These are phyloP conservation scores for Pagrus major DNA, from an alignment of 2,113 vertebrate species.

Conservation along the genomic window DNA sequence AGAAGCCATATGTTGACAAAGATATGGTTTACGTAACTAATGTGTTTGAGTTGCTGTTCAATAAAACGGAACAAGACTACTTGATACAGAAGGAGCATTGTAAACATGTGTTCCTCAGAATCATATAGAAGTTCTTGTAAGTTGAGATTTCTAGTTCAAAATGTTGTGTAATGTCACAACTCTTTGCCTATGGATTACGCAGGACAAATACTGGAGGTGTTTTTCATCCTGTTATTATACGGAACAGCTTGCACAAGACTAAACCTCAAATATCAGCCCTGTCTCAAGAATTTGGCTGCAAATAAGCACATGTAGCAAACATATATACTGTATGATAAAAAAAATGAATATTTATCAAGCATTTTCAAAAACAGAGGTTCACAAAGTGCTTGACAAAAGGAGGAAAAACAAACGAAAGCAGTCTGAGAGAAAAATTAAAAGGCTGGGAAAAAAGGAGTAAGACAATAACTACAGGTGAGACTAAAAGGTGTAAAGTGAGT, in stretches of 20 bases:
- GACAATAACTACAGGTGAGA: background rate
- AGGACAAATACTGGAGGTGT: background rate
- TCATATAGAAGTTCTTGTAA: conserved; percentile 26
- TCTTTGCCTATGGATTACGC: background rate
- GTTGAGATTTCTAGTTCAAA: conserved; percentile 7
- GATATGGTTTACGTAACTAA: conserved; percentile 8
- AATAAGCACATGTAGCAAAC: background rate
- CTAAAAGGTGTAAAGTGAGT: background rate
- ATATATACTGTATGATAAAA: background rate
- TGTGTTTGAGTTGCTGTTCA: conserved; percentile 14
- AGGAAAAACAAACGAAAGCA: background rate
- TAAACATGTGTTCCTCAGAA: background rate
- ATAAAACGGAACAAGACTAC: background rate
- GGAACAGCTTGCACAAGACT: background rate
- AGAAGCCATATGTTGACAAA: conserved; percentile 15
- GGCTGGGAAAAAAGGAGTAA: background rate
- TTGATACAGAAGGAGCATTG: conserved; percentile 30
- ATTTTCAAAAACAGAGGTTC: background rate
- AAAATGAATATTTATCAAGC: too few species aligned
- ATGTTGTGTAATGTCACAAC: conserved; percentile 19
- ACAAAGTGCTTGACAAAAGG: background rate
- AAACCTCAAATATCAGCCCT: background rate
- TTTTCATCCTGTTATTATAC: background rate
- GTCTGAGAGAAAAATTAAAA: background rate
- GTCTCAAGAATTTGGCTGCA: background rate